phyloP scores from a whole-genome alignment of 2,797 vertebrate species.

The Tarsius wallacei region DNA sequence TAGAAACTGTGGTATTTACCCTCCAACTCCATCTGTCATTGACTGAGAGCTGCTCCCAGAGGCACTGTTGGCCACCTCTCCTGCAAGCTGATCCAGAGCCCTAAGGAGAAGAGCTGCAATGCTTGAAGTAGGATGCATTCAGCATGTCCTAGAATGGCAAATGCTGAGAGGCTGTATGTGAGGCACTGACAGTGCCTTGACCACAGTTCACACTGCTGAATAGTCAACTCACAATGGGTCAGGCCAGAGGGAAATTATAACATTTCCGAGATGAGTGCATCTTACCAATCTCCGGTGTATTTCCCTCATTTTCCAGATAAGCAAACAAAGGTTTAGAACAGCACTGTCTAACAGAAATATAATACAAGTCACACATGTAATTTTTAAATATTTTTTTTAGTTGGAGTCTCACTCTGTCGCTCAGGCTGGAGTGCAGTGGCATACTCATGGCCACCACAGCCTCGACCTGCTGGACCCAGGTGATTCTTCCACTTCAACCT shows the following conservation, averaged over 20 bases:
- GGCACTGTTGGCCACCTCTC: background rate
- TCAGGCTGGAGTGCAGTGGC: too few relatives aligned
- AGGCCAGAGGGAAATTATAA: background rate
- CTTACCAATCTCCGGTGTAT: background rate
- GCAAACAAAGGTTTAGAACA: constrained; percentile 54
- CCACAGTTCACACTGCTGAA: background rate
- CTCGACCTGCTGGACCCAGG: too few relatives aligned
- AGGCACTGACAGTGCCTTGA: background rate
- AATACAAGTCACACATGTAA: constrained; percentile 7
- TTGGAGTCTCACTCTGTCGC: too few relatives aligned
- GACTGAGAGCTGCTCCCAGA: background rate
- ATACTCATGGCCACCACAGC: too few relatives aligned
- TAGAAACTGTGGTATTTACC: background rate
- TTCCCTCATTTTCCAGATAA: constrained; percentile 5
- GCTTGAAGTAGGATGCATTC: background rate
- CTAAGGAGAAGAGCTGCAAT: background rate
- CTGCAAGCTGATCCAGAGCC: background rate
- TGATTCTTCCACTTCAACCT: too few relatives aligned
- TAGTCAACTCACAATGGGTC: background rate
- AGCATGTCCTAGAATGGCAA: background rate
- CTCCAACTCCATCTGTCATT: background rate
- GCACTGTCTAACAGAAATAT: constrained; percentile 37
- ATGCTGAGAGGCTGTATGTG: background rate
- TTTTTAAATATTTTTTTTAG: background rate
- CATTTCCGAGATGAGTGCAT: background rate